A percentile compares a stretch with the other conserved stretches of the same genome.
phyloP scores from a whole-genome alignment of 2,888 invertebrate genomes.

The Ctena decussata region DNA sequence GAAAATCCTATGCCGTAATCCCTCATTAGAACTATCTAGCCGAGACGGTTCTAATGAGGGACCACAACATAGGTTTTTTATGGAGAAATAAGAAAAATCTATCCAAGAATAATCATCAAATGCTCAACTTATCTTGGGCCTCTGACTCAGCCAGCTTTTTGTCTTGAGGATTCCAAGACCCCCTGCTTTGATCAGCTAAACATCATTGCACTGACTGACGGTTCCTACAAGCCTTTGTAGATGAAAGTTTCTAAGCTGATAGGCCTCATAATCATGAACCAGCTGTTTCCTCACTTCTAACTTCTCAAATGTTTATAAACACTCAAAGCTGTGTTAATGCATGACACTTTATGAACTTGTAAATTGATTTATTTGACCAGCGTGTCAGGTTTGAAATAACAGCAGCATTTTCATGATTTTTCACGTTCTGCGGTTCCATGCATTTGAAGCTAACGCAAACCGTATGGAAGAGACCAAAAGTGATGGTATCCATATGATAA shows the following conservation, averaged over 20 bases:
- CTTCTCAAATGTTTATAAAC: slow-evolving; percentile 60
- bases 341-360: slow-evolving; percentile 65
- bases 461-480: too few species aligned
- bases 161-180: too few species aligned
- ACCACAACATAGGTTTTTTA: too few species aligned
- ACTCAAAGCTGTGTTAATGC: slow-evolving; percentile 57
- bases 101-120: too few species aligned
- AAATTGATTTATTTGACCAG: slow-evolving; percentile 65
- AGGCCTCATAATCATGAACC: slow-evolving; percentile 26
- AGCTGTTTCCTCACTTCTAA: slow-evolving; percentile 65
- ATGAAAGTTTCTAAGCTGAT: background rate
- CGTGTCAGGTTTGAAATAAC: slow-evolving; percentile 10
- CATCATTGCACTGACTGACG: background rate
- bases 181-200: background rate
- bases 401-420: background rate
- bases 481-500: too few species aligned
- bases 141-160: too few species aligned
- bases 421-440: background rate
- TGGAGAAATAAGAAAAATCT: too few species aligned
- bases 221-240: background rate
- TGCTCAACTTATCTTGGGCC: too few species aligned
- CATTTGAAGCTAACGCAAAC: background rate
- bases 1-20: too few species aligned
- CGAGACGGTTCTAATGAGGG: too few species aligned
- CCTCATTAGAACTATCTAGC: too few species aligned